Base-by-base conservation (phyloP, 2,797 vertebrate genomes). In the Ptychobarbus kaznakovi region DNA sequence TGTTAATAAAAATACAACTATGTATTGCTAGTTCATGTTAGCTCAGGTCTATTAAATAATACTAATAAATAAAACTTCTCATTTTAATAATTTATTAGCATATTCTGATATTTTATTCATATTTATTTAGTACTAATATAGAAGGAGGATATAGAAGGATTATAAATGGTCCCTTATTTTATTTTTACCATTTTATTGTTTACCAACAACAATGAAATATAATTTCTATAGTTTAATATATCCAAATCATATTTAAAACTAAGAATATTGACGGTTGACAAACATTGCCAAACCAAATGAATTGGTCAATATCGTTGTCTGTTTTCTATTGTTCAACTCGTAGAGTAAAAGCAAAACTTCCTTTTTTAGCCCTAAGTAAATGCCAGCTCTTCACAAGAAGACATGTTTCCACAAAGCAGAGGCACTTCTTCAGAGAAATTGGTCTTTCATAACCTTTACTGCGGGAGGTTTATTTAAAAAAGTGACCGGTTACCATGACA, bases 391-490 rank as follows among this genome's bases (percentile, higher is more conserved):
- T 61, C 35, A 25, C 25, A 40, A 46, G 25, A n/a, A 5, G 13
- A 32, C 15, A 32, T 8, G 15, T 63, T 18, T 61, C 28, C 63
- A 38, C 25, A 58, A 66, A 85, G 28, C 4, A 13, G 69, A 87
- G 35, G 79, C 35, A 53, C 40, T 80, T 80, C 80, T 76, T 88
- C 28, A 58, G 70, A 85, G 3, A 53, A 12, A 13, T 25, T 46
- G 38, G 7, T 28, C 3, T 0, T 68, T 68, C 6, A 8, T 51
- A 28, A 38, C 58, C 11, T 16, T 11, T 6, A n/a, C 9, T 1
- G 7, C 0, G 0, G 32, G 3, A 4, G 32, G 12, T 76, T 53
- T 56, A 53, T 51, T 51, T 38, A 0, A n/a, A 56, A 56, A 58
- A 58, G 35, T 77, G 11, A 58, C 12, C 18, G n/a, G 18, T 76